Evolutionary conservation across 2,113 vertebrate species (phyloP).

Genomic region (Eulemur rufifrons): DNA sequence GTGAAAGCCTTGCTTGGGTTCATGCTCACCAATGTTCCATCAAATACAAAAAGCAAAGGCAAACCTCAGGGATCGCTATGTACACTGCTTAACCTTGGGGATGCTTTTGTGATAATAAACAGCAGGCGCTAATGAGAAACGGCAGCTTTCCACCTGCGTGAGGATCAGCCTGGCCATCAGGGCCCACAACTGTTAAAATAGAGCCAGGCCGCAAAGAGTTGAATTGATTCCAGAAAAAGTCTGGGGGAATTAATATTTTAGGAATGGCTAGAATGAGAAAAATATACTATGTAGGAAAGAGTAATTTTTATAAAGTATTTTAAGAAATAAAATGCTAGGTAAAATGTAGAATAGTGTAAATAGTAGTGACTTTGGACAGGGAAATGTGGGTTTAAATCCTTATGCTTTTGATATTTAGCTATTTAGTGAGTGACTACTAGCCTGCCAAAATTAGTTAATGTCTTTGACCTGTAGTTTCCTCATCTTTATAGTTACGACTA

Average conservation of each 20-base stretch:
- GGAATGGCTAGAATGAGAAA: conserved; percentile 14
- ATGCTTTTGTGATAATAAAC: not conserved
- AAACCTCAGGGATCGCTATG: not conserved
- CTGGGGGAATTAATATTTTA: conserved; percentile 54
- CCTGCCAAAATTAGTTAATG: not conserved
- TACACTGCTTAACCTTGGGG: not conserved
- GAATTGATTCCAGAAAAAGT: not conserved
- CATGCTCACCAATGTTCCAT: not conserved
- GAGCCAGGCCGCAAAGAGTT: not conserved
- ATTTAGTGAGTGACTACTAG: not conserved
- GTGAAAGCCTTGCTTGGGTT: not conserved
- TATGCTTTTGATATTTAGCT: conserved; percentile 13
- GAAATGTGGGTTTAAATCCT: not conserved
- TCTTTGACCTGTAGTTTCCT: not conserved
- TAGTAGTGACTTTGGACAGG: not conserved
- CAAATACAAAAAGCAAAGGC: conserved; percentile 21
- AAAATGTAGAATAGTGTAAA: not conserved
- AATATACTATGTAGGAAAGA: not conserved
- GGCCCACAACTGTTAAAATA: not conserved
- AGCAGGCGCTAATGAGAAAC: not conserved
- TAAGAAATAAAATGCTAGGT: not conserved
- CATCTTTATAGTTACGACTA: not conserved
- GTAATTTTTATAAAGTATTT: conserved; percentile 7
- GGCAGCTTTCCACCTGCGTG: conserved; percentile 43
- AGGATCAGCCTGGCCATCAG: not conserved